Conservation (phyloP, 2,797 vertebrate species). For the Discoglossus pictus region DNA sequence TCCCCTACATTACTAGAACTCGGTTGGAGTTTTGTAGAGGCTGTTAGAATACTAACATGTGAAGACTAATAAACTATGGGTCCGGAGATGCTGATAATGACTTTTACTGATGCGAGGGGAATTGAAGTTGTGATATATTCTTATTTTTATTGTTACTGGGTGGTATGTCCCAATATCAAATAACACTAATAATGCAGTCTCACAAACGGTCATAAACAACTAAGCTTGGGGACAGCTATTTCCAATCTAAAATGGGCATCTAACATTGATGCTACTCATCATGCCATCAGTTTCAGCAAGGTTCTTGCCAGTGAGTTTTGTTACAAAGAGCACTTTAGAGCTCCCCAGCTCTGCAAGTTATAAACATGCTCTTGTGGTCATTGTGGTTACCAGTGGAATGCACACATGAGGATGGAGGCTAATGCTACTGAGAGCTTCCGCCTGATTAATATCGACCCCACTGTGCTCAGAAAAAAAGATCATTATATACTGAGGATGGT, state of each 20-base stretch:
- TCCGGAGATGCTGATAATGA: too few species aligned
- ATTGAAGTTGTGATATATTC: too few species aligned
- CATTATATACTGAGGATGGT: slow-evolving; percentile 21
- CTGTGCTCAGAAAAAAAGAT: slow-evolving; percentile 28
- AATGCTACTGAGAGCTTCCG: slow-evolving; percentile 52
- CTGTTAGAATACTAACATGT: too few species aligned
- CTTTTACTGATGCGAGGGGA: too few species aligned
- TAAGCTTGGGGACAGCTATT: too few species aligned
- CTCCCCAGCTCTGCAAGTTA: slow-evolving; percentile 60
- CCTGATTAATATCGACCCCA: slow-evolving; percentile 24
- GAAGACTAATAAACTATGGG: too few species aligned
- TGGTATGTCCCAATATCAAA: too few species aligned
- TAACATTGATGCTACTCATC: background rate
- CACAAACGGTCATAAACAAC: too few species aligned
- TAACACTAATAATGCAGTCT: too few species aligned
- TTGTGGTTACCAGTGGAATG: slow-evolving; percentile 59
- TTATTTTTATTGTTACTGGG: too few species aligned
- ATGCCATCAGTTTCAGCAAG: background rate
- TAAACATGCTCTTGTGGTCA: slow-evolving; percentile 61
- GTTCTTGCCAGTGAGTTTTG: slow-evolving; percentile 21
- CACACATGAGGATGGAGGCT: slow-evolving; percentile 51
- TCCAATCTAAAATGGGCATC: background rate
- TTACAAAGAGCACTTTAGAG: slow-evolving; percentile 59
- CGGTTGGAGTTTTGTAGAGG: too few species aligned
- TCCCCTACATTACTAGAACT: too few species aligned